These are phyloP conservation scores for Dicyrtomina minuta DNA, from an alignment of 2,888 invertebrate genomes.

Conservation along the genomic window DNA sequence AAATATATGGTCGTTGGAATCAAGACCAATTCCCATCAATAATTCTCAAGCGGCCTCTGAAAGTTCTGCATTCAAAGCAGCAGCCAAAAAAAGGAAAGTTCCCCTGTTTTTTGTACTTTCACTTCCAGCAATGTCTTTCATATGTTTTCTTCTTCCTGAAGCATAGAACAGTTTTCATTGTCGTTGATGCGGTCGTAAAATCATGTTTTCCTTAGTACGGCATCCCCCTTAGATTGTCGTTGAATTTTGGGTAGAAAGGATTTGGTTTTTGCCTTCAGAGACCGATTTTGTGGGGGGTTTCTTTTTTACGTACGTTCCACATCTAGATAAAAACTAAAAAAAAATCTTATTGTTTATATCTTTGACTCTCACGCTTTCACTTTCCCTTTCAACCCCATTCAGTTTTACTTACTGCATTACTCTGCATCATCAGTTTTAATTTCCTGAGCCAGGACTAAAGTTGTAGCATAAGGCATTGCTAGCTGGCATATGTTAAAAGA, in stretches of 20 bases:
- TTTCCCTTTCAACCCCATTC: no score
- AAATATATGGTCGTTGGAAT: neutral
- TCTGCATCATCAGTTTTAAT: no score
- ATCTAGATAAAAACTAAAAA: neutral
- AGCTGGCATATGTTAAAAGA: no score
- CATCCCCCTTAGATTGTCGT: neutral
- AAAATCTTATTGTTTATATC: no score
- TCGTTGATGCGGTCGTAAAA: neutral
- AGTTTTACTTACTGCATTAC: no score
- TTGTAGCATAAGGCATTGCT: no score
- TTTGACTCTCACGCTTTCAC: neutral
- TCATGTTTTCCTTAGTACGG: slow-evolving; percentile 1
- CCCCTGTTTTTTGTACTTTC: no score
- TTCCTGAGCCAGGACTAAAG: no score
- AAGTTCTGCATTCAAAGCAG: slow-evolving; percentile 13
- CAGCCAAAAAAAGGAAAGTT: no score
- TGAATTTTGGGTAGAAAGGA: neutral
- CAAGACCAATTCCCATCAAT: slow-evolving; percentile 25
- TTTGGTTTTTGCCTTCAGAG: slow-evolving; percentile 4
- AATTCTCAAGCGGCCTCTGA: slow-evolving; percentile 28
- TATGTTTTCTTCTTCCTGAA: neutral
- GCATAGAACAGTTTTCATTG: no score
- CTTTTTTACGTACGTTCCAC: neutral
- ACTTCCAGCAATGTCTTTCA: neutral
- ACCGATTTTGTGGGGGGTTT: slow-evolving; percentile 15